Evolutionary conservation across 2,797 vertebrate genomes (phyloP).

Genomic region (Danio albolineatus): DNA sequence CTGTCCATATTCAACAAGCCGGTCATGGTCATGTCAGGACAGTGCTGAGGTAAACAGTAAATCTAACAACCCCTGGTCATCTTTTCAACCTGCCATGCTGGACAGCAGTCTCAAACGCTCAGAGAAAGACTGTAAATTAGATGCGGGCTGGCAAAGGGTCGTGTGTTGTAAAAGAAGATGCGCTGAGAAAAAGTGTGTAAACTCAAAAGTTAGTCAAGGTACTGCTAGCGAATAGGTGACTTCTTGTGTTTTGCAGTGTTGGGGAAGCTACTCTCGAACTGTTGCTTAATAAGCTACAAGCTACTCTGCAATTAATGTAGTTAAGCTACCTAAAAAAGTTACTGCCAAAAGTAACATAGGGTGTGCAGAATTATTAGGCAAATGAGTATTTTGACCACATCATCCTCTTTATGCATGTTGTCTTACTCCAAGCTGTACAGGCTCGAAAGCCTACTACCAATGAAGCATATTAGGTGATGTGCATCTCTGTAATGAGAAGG

Average conservation of each 20-base stretch:
- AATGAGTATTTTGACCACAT: too few species aligned
- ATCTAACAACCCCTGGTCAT: slow-evolving; percentile 1
- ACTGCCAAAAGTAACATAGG: too few species aligned
- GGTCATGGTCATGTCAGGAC: slow-evolving; percentile 8
- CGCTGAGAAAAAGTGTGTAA: slow-evolving; percentile 44
- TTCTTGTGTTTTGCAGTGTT: neutral
- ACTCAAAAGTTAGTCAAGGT: neutral
- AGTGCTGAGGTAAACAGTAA: slow-evolving; percentile 47
- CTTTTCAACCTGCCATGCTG: neutral
- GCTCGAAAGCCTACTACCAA: too few species aligned
- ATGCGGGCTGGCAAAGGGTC: slow-evolving; percentile 21
- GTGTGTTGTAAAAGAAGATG: slow-evolving; percentile 51
- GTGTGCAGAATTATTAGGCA: too few species aligned
- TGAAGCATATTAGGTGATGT: too few species aligned
- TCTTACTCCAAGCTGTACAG: too few species aligned
- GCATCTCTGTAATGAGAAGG: too few species aligned
- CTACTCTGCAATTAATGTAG: too few species aligned
- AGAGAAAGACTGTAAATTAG: slow-evolving; percentile 45
- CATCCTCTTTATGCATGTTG: too few species aligned
- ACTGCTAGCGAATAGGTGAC: neutral
- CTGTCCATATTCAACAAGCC: neutral
- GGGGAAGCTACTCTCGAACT: too few species aligned
- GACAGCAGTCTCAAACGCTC: neutral
- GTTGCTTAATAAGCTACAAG: too few species aligned
- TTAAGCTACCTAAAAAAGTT: too few species aligned